A percentile compares a stretch with the other conserved stretches of the same genome.
Conservation (phyloP, 2,113 vertebrate species). For the Ageneiosus marmoratus region DNA sequence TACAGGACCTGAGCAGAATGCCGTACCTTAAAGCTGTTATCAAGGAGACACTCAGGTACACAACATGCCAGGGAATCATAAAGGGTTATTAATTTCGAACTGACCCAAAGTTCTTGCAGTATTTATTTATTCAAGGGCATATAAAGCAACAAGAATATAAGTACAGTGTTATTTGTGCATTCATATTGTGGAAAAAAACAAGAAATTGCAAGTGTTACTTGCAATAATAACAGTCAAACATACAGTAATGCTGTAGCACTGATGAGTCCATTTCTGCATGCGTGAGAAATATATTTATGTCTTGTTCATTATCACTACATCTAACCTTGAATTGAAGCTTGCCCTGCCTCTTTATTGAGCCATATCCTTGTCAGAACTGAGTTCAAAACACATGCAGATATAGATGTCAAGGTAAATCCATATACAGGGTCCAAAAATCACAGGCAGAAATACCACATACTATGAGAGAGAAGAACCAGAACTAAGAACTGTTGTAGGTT, state of each 20-base stretch:
- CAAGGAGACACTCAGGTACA: slow-evolving; percentile 76
- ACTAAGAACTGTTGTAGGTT: no score
- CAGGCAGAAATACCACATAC: not conserved
- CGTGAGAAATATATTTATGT: not conserved
- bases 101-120: not conserved
- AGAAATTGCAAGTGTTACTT: not conserved
- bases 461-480: no score
- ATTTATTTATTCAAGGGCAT: not conserved
- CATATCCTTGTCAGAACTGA: not conserved
- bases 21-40: slow-evolving; percentile 75
- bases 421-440: not conserved
- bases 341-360: not conserved
- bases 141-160: no score
- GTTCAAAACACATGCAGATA: not conserved
- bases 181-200: no score
- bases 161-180: no score
- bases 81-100: no score
- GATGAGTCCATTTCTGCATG: not conserved
- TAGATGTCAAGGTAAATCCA: not conserved
- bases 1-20: slow-evolving; percentile 68
- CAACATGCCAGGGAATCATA: not conserved
- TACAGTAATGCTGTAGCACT: not conserved
- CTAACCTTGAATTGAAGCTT: not conserved
- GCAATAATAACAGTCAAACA: not conserved
- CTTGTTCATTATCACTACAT: not conserved